Base-by-base conservation (phyloP, 2,113 vertebrate genomes). In the Talpa occidentalis region DNA sequence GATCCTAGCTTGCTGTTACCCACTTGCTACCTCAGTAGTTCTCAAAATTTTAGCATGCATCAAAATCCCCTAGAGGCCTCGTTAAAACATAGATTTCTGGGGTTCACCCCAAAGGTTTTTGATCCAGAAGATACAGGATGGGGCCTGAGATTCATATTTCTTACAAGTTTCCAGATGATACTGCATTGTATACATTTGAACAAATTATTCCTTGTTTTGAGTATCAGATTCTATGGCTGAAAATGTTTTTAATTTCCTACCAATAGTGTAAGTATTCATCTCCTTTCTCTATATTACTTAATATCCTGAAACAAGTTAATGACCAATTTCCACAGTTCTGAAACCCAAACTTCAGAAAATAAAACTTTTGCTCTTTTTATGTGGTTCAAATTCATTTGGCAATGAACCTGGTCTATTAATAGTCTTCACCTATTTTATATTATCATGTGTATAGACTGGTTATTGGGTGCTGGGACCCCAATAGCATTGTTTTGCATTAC, bases 321-420 rank as follows among this genome's bases (percentile, higher is more conserved):
- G 7, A 30, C 59, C 28, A 1, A 16, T 69, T 85, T 62, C 78
- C 73, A 91, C 32, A 78, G 26, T 91, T 67, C 42, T 69, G 32
- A 85, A 94, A n/a, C 8, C 32, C 73, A 94, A 82, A 59, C 30
- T 54, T 62, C 69, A 82, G 22, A 86, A 95, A 93, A 91, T 10
- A 86, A 17, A 93, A 49, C 21, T 66, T 80, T 47, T 78, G 10
- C 12, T 69, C 83, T 89, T 94, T 90, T 64, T n/a, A 49, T 86
- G 73, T 72, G 35, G 37, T 60, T 72, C 69, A 88, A 88, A 76
- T 92, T 80, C 9, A 37, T 88, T 85, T 81, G 79, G 10, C 69
- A 93, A 52, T 5, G 91, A 54, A 66, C 0, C 1, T 87, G 40
- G 26, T 87, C 59, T 64, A 69, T 54, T 94, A 84, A 88, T 40